phyloP scores from a whole-genome alignment of 2,888 invertebrate species.

The Lydus trimaculatus region DNA sequence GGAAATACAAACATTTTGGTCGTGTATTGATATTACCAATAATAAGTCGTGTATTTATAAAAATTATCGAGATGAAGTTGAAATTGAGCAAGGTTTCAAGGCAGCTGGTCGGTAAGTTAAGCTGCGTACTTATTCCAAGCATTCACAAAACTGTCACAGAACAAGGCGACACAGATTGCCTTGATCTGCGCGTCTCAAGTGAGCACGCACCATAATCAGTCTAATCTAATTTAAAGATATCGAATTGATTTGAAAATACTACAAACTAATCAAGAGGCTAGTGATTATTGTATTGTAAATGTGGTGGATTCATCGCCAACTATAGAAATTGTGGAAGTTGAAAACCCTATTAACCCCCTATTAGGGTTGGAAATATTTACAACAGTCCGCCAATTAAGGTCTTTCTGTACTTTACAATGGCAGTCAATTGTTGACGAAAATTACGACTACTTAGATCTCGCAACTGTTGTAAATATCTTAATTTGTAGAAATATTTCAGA shows the following conservation, averaged over 20 bases:
- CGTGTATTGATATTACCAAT: conserved; percentile 18
- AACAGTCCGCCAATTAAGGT: conserved; percentile 17
- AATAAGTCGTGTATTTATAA: conserved; percentile 17
- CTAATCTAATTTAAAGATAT: conserved; percentile 1
- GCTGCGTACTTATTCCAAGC: not conserved
- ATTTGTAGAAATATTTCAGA: not conserved
- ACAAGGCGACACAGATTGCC: no score
- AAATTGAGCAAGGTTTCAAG: conserved; percentile 13
- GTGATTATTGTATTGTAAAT: conserved; percentile 18
- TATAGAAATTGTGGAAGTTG: conserved; percentile 28
- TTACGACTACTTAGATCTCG: conserved; percentile 21
- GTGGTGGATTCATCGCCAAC: conserved; percentile 18
- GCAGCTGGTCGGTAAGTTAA: conserved; percentile 22
- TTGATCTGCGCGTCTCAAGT: no score
- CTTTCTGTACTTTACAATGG: conserved; percentile 31
- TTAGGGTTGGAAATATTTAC: conserved; percentile 18
- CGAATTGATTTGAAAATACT: conserved; percentile 2
- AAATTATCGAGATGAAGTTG: conserved; percentile 20
- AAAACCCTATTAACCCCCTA: conserved; percentile 22
- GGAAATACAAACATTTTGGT: conserved; percentile 17
- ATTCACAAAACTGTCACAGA: no score
- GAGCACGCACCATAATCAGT: no score
- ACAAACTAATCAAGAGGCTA: not conserved
- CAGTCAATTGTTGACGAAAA: conserved; percentile 10
- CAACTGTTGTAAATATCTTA: conserved; percentile 18